These are phyloP conservation scores for Eulemur coronatus DNA, from an alignment of 2,797 vertebrate genomes.

Conservation along the genomic window DNA sequence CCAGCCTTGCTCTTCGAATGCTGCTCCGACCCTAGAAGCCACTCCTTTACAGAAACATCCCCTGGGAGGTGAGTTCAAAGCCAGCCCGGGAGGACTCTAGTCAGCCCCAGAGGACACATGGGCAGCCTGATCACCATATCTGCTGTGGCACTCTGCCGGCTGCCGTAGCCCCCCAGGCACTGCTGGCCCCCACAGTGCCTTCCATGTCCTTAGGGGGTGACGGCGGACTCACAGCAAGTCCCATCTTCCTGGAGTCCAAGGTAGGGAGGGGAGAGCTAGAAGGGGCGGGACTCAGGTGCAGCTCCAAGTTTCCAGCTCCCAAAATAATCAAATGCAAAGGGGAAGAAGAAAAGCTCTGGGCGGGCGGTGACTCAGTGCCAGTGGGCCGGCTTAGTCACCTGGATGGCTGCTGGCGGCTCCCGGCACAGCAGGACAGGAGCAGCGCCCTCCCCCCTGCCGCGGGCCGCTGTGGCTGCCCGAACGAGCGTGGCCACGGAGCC, in stretches of 20 bases:
- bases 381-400: slow-evolving; percentile 86
- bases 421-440: slow-evolving; percentile 62
- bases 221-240: slow-evolving; percentile 35
- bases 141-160: slow-evolving; percentile 55
- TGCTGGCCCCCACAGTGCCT: slow-evolving; percentile 25
- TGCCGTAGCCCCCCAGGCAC: not conserved
- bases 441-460: slow-evolving; percentile 67
- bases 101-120: slow-evolving; percentile 34
- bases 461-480: not conserved
- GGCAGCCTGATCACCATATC: slow-evolving; percentile 61
- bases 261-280: slow-evolving; percentile 48
- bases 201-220: slow-evolving; percentile 33
- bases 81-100: slow-evolving; percentile 34
- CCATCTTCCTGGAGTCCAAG: slow-evolving; percentile 65
- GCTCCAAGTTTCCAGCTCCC: slow-evolving; percentile 75
- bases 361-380: slow-evolving; percentile 80
- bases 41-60: slow-evolving; percentile 44
- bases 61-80: slow-evolving; percentile 46
- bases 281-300: slow-evolving; percentile 71
- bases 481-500: not conserved
- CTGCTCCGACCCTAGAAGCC: slow-evolving; percentile 53
- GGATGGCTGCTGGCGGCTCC: slow-evolving; percentile 72
- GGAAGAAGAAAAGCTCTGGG: slow-evolving; percentile 67
- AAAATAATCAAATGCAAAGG: slow-evolving; percentile 73
- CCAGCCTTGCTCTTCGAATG: slow-evolving; percentile 58